A percentile compares a stretch with the other conserved stretches of the same genome.
Evolutionary conservation across 2,113 vertebrate genomes (phyloP).

Genomic region (Sander lucioperca): DNA sequence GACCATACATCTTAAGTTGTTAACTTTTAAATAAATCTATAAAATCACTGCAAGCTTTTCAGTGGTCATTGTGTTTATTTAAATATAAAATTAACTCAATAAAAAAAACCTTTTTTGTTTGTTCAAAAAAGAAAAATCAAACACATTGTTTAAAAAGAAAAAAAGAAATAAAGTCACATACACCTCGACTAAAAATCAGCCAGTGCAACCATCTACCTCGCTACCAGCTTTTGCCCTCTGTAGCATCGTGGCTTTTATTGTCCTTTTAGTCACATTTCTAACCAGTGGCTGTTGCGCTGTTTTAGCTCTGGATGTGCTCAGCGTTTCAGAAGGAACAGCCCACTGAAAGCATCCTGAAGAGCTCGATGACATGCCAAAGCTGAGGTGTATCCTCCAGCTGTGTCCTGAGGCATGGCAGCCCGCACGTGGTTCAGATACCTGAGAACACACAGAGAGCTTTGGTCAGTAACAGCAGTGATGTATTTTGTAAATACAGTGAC

Average conservation of each 20-base stretch:
- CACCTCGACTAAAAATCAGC: constrained; percentile 1
- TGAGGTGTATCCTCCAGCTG: constrained; percentile 95
- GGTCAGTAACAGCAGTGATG: constrained; percentile 50
- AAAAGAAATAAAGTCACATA: constrained; percentile 37
- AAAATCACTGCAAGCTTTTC: constrained; percentile 7
- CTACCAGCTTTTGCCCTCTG: not conserved
- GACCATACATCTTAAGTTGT: not conserved
- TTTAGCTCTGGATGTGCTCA: constrained; percentile 35
- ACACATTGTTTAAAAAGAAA: constrained; percentile 15
- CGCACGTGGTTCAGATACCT: constrained; percentile 97
- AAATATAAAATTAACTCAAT: constrained; percentile 43
- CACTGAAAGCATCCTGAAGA: constrained; percentile 96
- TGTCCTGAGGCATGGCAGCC: constrained; percentile 90
- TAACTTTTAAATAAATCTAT: constrained; percentile 61
- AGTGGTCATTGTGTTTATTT: constrained; percentile 62
- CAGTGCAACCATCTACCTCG: not conserved
- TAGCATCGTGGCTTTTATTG: constrained; percentile 21
- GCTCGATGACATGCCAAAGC: constrained; percentile 95
- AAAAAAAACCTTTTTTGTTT: too few relatives aligned
- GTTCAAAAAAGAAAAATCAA: too few relatives aligned
- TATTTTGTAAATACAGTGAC: constrained; percentile 63
- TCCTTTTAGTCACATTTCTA: constrained; percentile 30
- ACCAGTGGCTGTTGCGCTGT: not conserved
- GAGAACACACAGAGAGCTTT: constrained; percentile 62
- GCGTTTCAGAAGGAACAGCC: constrained; percentile 83